Evolutionary conservation across 2,888 invertebrate species (phyloP).

Genomic region (Cheilosia soror): DNA sequence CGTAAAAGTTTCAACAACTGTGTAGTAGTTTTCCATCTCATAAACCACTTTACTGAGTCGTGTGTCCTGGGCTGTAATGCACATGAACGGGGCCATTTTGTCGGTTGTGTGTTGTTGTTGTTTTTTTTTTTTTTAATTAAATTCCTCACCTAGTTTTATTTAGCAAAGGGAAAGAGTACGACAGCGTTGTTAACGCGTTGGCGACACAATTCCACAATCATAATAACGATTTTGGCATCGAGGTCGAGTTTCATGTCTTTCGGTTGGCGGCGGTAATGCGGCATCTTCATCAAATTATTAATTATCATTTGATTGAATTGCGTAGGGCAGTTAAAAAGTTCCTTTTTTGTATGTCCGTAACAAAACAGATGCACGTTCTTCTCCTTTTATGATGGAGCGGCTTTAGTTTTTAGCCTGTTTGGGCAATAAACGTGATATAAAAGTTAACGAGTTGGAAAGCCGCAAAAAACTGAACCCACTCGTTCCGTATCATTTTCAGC

Average conservation of each 20-base stretch:
- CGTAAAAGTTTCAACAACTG: slow-evolving; percentile 52
- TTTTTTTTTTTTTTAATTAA: slow-evolving; percentile 24
- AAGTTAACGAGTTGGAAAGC: slow-evolving; percentile 52
- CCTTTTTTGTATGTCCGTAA: background rate
- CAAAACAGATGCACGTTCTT: background rate
- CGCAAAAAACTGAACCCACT: slow-evolving; percentile 1
- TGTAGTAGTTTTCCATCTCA: slow-evolving; percentile 46
- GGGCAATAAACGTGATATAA: slow-evolving; percentile 31
- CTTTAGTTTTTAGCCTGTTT: slow-evolving; percentile 1
- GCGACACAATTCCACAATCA: background rate
- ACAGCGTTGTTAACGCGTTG: background rate
- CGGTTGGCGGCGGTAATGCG: background rate
- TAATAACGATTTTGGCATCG: background rate
- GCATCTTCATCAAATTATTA: slow-evolving; percentile 43
- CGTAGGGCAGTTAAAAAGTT: slow-evolving; percentile 40
- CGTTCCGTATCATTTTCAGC: background rate
- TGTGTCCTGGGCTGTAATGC: background rate
- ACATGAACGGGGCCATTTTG: slow-evolving; percentile 17
- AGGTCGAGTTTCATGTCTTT: background rate
- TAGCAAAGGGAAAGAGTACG: background rate
- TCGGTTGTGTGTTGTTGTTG: background rate
- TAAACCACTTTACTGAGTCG: slow-evolving; percentile 25
- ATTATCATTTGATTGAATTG: slow-evolving; percentile 59
- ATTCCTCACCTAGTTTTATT: slow-evolving; percentile 28
- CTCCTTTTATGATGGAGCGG: background rate